These are phyloP conservation scores for Prosapia bicincta DNA, from an alignment of 2,888 invertebrate genomes.

Conservation along the genomic window DNA sequence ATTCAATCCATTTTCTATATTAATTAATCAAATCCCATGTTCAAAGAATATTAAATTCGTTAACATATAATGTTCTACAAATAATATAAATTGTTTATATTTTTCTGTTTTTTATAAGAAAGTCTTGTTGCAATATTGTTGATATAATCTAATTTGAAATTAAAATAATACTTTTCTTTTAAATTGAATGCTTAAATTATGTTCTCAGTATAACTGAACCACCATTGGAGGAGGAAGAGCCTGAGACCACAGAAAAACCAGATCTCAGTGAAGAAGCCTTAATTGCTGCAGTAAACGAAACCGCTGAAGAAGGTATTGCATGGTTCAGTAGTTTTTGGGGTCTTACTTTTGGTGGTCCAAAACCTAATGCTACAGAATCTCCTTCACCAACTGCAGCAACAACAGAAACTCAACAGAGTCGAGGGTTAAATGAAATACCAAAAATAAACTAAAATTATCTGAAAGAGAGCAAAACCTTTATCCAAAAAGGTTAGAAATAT, in stretches of 20 bases:
- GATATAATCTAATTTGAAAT: too few relatives aligned
- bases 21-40: too few relatives aligned
- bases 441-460: background rate
- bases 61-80: too few relatives aligned
- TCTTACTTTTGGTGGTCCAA: conserved; percentile 44
- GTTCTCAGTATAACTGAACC: conserved; percentile 19
- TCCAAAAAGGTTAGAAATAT: too few relatives aligned
- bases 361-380: conserved; percentile 15
- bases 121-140: too few relatives aligned
- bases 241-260: conserved; percentile 18
- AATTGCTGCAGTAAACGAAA: conserved; percentile 63
- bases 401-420: background rate
- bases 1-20: too few relatives aligned
- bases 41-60: too few relatives aligned
- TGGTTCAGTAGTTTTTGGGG: conserved; percentile 64
- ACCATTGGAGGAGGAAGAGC: conserved; percentile 15
- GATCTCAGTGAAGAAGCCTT: conserved; percentile 57
- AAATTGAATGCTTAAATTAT: too few relatives aligned
- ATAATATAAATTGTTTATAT: too few relatives aligned
- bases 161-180: too few relatives aligned
- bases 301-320: conserved; percentile 67
- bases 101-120: too few relatives aligned
- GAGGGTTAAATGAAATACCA: background rate
- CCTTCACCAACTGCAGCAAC: conserved; percentile 1
- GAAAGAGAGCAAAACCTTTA: too few relatives aligned